phyloP scores from a whole-genome alignment of 1,140 invertebrate species.

The Orussus abietinus region DNA sequence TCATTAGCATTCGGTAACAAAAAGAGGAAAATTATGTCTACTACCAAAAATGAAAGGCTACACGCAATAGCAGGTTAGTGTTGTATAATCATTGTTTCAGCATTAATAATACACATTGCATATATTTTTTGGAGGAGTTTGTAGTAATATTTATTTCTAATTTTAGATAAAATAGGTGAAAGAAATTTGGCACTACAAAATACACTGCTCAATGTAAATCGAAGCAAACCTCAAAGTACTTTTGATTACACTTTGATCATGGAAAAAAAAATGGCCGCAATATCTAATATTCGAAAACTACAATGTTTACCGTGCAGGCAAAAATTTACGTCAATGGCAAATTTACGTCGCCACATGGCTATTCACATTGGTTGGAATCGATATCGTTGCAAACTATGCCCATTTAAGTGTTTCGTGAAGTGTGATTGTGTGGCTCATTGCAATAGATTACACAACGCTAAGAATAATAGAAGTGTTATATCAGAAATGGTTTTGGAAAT shows the following conservation, averaged over 20 bases:
- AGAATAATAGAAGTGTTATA: conserved; percentile 27
- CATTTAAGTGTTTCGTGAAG: conserved; percentile 44
- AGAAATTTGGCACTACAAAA: no score
- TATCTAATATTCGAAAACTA: conserved; percentile 29
- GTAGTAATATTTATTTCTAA: no score
- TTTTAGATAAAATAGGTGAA: no score
- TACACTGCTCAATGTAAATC: no score
- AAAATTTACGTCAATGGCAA: conserved; percentile 34
- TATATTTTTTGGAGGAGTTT: no score
- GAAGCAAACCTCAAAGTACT: no score
- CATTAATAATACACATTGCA: no score
- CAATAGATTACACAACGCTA: conserved; percentile 36
- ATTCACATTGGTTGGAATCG: conserved; percentile 48
- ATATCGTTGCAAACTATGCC: conserved; percentile 46
- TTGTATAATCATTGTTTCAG: no score
- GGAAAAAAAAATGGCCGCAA: conserved; percentile 23
- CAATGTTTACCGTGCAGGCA: conserved; percentile 42
- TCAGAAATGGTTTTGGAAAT: conserved; percentile 34
- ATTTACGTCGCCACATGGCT: conserved; percentile 46
- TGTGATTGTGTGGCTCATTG: conserved; percentile 43
- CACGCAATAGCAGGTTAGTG: no score
- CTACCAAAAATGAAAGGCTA: no score
- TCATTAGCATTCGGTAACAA: conserved; percentile 6
- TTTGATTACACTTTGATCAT: conserved; percentile 13
- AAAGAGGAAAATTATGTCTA: conserved; percentile 19